Conservation (phyloP, 30 jellyfish, hydroid and myxozoan species). For the Clytia hemisphaerica region DNA sequence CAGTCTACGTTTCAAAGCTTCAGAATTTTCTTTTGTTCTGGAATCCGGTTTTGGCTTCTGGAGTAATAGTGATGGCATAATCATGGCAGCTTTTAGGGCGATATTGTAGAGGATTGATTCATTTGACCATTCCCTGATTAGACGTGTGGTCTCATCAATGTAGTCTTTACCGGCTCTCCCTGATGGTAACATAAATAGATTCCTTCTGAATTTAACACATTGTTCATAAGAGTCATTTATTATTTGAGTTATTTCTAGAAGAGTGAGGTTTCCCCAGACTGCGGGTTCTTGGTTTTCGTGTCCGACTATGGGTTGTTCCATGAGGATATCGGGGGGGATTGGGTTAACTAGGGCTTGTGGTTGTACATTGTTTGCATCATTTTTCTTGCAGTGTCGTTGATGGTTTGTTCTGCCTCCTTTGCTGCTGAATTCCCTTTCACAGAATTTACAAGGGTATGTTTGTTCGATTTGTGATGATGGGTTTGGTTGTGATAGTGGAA, state of each 20-base stretch:
- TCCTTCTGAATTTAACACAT: neutral
- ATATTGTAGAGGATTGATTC: too few relatives aligned
- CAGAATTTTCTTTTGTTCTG: constrained; percentile 10
- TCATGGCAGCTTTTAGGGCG: constrained; percentile 12
- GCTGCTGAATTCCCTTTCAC: too few relatives aligned
- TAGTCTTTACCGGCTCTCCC: constrained; percentile 1
- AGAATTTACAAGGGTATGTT: too few relatives aligned
- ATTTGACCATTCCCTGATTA: neutral
- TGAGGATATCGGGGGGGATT: too few relatives aligned
- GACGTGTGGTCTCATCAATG: constrained; percentile 2
- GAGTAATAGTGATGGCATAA: constrained; percentile 5
- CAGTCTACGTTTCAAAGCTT: constrained; percentile 15
- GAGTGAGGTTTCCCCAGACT: constrained; percentile 2
- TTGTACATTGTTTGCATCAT: too few relatives aligned
- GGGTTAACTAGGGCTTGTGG: too few relatives aligned
- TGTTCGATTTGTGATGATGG: too few relatives aligned
- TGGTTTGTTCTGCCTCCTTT: too few relatives aligned
- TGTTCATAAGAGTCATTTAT: neutral
- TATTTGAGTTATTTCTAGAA: neutral
- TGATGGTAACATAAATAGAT: constrained; percentile 5
- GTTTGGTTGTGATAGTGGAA: too few relatives aligned
- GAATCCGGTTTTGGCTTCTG: constrained; percentile 10
- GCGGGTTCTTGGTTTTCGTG: neutral
- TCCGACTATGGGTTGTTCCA: too few relatives aligned
- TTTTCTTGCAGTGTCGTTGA: too few relatives aligned